Conservation (phyloP, 2,797 vertebrate genomes). For the Triplophysa yarkandensis region DNA sequence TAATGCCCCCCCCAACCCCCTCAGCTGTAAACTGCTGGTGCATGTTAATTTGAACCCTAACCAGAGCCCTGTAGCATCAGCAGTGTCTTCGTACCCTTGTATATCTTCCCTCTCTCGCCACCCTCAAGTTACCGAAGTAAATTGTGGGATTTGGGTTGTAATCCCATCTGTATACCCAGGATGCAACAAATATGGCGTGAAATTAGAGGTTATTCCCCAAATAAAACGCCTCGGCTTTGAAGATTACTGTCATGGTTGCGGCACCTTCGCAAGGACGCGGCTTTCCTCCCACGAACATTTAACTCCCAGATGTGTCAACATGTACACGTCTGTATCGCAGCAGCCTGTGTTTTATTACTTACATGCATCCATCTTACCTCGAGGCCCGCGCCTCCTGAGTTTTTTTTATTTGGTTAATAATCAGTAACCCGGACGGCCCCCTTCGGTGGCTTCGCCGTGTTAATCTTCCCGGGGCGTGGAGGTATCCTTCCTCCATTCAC, state of each 20-base stretch:
- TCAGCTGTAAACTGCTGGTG: constrained; percentile 33
- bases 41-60: constrained; percentile 41
- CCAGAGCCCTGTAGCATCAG: constrained; percentile 45
- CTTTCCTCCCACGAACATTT: constrained; percentile 26
- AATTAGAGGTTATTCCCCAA: constrained; percentile 78
- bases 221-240: constrained; percentile 58
- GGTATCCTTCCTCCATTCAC: constrained; percentile 54
- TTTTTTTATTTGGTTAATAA: constrained; percentile 32
- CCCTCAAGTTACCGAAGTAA: constrained; percentile 32
- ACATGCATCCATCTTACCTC: constrained; percentile 41
- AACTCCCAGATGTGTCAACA: constrained; percentile 5
- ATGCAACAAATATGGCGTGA: constrained; percentile 82
- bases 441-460: constrained; percentile 70
- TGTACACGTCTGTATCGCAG: constrained; percentile 26
- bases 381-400: constrained; percentile 24
- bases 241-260: constrained; percentile 57
- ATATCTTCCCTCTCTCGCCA: not conserved
- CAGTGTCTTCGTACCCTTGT: constrained; percentile 44
- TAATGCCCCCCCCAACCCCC: constrained; percentile 85
- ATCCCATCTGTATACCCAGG: constrained; percentile 71
- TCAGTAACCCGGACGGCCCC: constrained; percentile 69
- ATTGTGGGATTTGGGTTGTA: constrained; percentile 75
- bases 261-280: constrained; percentile 30
- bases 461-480: constrained; percentile 88
- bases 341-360: constrained; percentile 63